Evolutionary conservation across 2,888 invertebrate genomes (phyloP), one percentile per base, ranked within the genome.

Genomic region (Dioctria rufipes): DNA sequence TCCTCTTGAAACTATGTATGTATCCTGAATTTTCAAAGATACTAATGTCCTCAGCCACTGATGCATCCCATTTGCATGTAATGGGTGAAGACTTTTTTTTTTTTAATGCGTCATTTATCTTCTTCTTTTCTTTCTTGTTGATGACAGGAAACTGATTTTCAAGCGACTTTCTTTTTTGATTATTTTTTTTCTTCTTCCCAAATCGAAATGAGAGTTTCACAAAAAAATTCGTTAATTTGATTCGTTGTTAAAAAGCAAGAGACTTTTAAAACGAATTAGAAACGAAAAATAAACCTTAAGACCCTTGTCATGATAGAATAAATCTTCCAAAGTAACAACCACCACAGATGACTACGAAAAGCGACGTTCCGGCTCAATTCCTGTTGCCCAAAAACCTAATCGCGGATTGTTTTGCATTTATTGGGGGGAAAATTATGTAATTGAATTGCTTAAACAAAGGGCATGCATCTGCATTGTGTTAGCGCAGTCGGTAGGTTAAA

Each of bases 21-120:
- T 25, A n/a, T 11, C 54, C 4, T 54, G 54, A 54, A 4, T 3
- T 6, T 11, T 4, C 54, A 11, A 54, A 54, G 54, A 54, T 54
- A 25, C 40, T 40, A 61, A 4, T 13, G 9, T 49, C 13, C 46
- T 60, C 6, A 11, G 61, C 39, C 43, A 46, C 46, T 49, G 46
- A 5, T 46, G 37, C 13, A 67, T 46, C 46, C 37, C 5, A 46
- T 49, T 46, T 67, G 67, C 67, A 67, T 46, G 43, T 67, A 49
- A 51, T 69, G 49, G 69, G 49, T 40, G 60, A 25, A 51, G 11
- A 13, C 49, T 42, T 46, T 69, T 25, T 25, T 46, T 69, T 51
- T 51, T 69, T 37, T 51, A 49, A 51, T 39, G 51, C n/a, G 51
- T 51, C 69, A 69, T 69, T 69, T 49, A 69, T 69, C 69, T 69